These are phyloP conservation scores for Tichodroma muraria DNA, from an alignment of 2,113 vertebrate species.

Conservation along the genomic window DNA sequence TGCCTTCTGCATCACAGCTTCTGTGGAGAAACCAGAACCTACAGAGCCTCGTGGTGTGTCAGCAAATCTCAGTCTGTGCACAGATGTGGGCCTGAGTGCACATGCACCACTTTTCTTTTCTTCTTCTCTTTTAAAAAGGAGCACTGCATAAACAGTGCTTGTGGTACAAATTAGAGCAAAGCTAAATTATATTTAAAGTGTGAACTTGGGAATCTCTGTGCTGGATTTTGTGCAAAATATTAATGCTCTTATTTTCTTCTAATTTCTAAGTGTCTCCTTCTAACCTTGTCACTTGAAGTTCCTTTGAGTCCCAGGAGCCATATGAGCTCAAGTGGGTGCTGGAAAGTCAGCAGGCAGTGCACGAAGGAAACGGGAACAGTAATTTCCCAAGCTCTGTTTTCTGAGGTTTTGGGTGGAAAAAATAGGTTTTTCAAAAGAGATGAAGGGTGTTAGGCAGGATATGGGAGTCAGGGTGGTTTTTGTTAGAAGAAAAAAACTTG, in stretches of 20 bases:
- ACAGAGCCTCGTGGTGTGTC: not conserved
- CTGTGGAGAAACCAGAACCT: not conserved
- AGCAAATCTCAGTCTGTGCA: not conserved
- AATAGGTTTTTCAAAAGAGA: not conserved
- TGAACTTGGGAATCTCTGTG: not conserved
- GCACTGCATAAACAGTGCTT: not conserved
- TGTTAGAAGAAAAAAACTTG: not conserved
- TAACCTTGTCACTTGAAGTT: not conserved
- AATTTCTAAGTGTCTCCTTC: not conserved
- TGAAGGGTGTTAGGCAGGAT: not conserved
- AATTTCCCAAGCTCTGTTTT: not conserved
- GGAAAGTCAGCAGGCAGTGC: not conserved
- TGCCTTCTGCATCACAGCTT: not conserved
- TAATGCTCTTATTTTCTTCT: not conserved
- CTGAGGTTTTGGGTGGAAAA: not conserved
- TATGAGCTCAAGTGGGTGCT: not conserved
- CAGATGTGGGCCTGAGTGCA: not conserved
- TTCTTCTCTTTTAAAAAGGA: not conserved
- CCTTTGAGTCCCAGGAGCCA: not conserved
- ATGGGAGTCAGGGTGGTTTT: not conserved
- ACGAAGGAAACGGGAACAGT: not conserved
- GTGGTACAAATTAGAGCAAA: not conserved
- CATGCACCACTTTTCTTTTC: not conserved
- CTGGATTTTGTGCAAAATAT: not conserved
- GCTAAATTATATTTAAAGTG: not conserved